These are phyloP conservation scores for Darevskia mixta DNA, from an alignment of 2,797 vertebrate genomes.

Conservation along the genomic window DNA sequence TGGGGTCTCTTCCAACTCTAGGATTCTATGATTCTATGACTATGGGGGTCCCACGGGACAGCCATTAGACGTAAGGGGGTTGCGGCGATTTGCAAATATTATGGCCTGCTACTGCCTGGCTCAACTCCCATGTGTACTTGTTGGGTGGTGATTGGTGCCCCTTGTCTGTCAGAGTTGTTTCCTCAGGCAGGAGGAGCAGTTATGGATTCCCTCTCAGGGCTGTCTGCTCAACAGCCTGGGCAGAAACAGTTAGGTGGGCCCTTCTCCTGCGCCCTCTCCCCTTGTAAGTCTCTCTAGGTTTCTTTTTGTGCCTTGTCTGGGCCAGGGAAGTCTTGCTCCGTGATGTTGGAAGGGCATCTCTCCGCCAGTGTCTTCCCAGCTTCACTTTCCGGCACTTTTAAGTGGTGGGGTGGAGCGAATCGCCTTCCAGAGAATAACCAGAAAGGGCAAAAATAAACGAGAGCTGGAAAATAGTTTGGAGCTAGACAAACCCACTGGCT, in stretches of 20 bases:
- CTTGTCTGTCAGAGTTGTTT: not conserved
- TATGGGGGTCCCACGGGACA: too few species aligned
- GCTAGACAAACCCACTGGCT: not conserved
- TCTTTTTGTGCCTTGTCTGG: not conserved
- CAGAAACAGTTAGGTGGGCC: not conserved
- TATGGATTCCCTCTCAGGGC: constrained; percentile 4
- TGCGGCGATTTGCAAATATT: too few species aligned
- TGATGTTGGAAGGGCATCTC: not conserved
- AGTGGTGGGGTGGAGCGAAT: not conserved
- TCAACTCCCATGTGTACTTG: too few species aligned
- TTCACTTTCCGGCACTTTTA: not conserved
- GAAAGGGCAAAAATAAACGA: not conserved
- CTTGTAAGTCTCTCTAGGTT: not conserved
- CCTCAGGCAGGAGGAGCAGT: not conserved
- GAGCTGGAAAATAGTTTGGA: too few species aligned
- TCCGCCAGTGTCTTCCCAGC: too few species aligned
- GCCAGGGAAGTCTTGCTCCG: not conserved
- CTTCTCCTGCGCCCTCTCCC: not conserved
- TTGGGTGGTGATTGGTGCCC: not conserved
- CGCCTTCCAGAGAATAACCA: not conserved
- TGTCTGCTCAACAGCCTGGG: not conserved
- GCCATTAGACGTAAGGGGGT: too few species aligned
- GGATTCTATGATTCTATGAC: too few species aligned
- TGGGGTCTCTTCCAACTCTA: too few species aligned
- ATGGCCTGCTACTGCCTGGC: too few species aligned